These are phyloP conservation scores for Alcis repandata DNA, from an alignment of 2,888 invertebrate species.

Conservation along the genomic window DNA sequence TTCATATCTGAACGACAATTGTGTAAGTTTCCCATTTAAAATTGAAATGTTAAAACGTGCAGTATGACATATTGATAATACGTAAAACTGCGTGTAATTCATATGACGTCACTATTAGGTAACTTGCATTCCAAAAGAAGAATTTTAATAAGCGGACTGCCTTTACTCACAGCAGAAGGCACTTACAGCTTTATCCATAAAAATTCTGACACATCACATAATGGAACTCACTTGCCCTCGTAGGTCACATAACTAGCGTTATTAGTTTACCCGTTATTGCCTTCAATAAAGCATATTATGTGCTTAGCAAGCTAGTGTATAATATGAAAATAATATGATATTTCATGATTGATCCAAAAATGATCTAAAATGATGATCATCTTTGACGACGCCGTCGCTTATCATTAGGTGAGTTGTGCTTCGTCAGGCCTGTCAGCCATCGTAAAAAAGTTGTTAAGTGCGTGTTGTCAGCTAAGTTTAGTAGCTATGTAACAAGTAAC, in stretches of 20 bases:
- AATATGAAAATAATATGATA: too few species aligned
- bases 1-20: too few species aligned
- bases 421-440: too few species aligned
- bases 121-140: constrained; percentile 21
- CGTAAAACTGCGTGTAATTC: neutral
- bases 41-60: neutral
- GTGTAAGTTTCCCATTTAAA: neutral
- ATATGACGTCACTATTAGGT: constrained; percentile 19
- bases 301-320: neutral
- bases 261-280: constrained; percentile 30
- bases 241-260: constrained; percentile 26
- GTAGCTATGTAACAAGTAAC: too few species aligned
- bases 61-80: neutral
- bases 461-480: too few species aligned
- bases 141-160: constrained; percentile 32
- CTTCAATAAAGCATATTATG: constrained; percentile 22
- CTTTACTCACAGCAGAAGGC: constrained; percentile 18
- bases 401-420: too few species aligned
- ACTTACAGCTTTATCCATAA: constrained; percentile 29
- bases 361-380: too few species aligned
- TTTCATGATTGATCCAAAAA: too few species aligned
- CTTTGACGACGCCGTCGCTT: too few species aligned
- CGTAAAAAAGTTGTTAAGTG: too few species aligned
- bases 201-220: constrained; percentile 32
- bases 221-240: constrained; percentile 28